Base-by-base conservation (phyloP, 1,140 invertebrate genomes). In the Uloborus diversus region DNA sequence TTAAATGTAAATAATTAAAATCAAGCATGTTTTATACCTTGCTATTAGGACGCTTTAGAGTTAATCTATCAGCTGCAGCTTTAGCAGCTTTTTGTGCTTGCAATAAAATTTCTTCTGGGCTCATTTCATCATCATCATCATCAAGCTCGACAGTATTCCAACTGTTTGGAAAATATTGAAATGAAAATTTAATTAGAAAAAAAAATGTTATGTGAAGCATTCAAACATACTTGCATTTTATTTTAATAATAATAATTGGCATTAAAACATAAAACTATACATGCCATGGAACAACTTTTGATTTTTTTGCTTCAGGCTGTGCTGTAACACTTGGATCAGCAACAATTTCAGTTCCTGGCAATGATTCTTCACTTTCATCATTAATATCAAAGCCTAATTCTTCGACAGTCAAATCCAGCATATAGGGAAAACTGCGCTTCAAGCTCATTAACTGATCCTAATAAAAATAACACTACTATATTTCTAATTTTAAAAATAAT, bases 301-400 rank as follows among this genome's bases (percentile, higher is more conserved):
- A 79, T 61, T 79, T 79, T 14, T 79, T 79, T n/a, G 76, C 76
- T 69, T 79, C 76, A n/a, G 76, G 76, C 17, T 79, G 76, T 11
- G 64, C 33, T 11, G 14, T 23, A 23, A 61, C 27, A 32, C 53
- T 42, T 27, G 76, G 64, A n/a, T 68, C 76, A 59, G 53, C 27
- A 17, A 56, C 17, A 32, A 62, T 49, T 35, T 79, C 76, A 49
- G 37, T 69, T 9, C 64, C 64, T 23, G 64, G 76, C 4, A 79
- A 17, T 30, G 64, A 80, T 28, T 80, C 79, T 71, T 80, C 79
- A 37, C 33, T 79, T 61, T 83, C 82, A 79, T 79, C 80, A 69
- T 89, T 49, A 5, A 95, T 89, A 76, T 96, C 94, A 83, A 97
- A 95, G 3, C 95, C 95, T 2, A 97, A 88, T 83, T 96, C 93